Conservation (phyloP, 2,113 vertebrate species). For the Empidonax traillii region DNA sequence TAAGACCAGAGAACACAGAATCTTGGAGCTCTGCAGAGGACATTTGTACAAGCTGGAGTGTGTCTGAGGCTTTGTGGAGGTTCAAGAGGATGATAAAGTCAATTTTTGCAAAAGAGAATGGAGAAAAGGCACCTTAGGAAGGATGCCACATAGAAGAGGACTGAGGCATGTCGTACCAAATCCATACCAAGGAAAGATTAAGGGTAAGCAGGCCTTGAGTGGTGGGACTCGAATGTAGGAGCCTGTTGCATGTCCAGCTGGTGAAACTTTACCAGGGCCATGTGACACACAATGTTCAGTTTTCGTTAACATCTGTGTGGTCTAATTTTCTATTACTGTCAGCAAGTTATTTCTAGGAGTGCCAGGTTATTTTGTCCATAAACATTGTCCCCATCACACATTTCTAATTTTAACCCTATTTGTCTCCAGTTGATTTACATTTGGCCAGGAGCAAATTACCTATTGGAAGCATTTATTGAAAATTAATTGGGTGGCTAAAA, state of each 20-base stretch:
- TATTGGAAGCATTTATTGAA: slow-evolving; percentile 80
- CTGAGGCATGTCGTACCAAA: not conserved
- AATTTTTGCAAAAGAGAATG: not conserved
- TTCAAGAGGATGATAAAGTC: not conserved
- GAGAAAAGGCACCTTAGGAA: not conserved
- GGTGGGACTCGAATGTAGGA: not conserved
- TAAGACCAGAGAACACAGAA: not conserved
- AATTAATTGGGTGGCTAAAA: slow-evolving; percentile 84
- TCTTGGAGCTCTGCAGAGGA: not conserved
- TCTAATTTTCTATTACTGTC: slow-evolving; percentile 74
- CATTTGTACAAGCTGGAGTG: not conserved
- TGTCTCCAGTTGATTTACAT: slow-evolving; percentile 81
- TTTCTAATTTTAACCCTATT: slow-evolving; percentile 80
- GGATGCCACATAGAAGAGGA: not conserved
- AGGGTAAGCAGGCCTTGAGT: not conserved
- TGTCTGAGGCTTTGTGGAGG: not conserved
- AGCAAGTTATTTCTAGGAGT: slow-evolving; percentile 73
- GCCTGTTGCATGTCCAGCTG: not conserved
- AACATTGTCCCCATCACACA: slow-evolving; percentile 76
- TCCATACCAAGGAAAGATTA: not conserved
- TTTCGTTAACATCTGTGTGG: slow-evolving; percentile 70
- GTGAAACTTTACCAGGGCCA: not conserved
- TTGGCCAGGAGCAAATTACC: slow-evolving; percentile 75
- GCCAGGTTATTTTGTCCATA: slow-evolving; percentile 78
- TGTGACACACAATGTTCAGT: not conserved